These are phyloP conservation scores for Tympanuchus pallidicinctus DNA, from an alignment of 2,113 vertebrate species.

Conservation along the genomic window DNA sequence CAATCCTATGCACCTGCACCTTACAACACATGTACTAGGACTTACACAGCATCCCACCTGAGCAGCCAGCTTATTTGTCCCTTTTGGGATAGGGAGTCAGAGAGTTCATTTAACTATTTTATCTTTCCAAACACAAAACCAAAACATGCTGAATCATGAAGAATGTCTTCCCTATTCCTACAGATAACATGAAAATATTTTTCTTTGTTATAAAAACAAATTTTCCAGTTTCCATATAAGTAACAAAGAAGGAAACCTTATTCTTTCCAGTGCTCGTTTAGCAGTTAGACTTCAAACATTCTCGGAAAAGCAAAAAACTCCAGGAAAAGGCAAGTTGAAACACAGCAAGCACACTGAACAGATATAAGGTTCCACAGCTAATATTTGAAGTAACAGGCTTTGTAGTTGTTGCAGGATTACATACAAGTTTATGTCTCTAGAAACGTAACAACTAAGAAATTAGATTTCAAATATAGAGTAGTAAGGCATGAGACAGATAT, in stretches of 20 bases:
- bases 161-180: neutral
- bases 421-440: too few species aligned
- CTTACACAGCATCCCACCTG: neutral
- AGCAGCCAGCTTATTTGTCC: neutral
- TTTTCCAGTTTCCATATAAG: slow-evolving; percentile 8
- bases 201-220: slow-evolving; percentile 4
- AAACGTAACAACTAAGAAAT: neutral
- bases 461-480: neutral
- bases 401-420: too few species aligned
- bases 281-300: slow-evolving; percentile 48
- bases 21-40: neutral
- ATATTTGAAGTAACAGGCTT: too few species aligned
- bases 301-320: slow-evolving; percentile 50
- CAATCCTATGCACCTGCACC: neutral
- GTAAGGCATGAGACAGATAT: neutral
- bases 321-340: slow-evolving; percentile 64
- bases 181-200: neutral
- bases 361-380: neutral
- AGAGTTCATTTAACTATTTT: neutral
- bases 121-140: neutral
- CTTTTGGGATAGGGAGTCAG: neutral
- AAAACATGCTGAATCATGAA: neutral
- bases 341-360: slow-evolving; percentile 14
- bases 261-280: slow-evolving; percentile 52
- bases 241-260: slow-evolving; percentile 46